Evolutionary conservation across 2,113 vertebrate genomes (phyloP).

Genomic region (Cynocephalus volans): DNA sequence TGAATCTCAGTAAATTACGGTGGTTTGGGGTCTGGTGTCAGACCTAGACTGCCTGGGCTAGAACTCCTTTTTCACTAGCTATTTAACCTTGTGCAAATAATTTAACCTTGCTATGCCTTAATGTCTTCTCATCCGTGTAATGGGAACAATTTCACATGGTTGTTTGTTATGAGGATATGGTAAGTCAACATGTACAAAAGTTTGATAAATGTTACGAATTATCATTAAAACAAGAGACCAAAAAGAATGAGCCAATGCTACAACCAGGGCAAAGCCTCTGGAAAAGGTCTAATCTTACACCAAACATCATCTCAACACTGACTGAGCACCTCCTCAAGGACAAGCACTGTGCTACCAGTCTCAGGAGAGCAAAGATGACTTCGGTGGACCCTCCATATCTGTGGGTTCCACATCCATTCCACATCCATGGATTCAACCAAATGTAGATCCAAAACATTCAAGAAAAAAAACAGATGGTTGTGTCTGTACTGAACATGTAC

Average conservation of each 20-base stretch:
- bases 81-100: neutral
- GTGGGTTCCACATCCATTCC: too few relatives aligned
- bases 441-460: too few relatives aligned
- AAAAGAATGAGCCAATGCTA: neutral
- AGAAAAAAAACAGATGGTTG: too few relatives aligned
- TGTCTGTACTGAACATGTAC: too few relatives aligned
- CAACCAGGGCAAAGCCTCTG: neutral
- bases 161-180: neutral
- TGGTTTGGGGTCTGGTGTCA: neutral
- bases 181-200: neutral
- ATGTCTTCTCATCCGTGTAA: neutral
- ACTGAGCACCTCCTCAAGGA: neutral
- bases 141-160: neutral
- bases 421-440: too few relatives aligned
- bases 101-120: neutral
- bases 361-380: neutral
- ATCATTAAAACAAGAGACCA: neutral
- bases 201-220: slow-evolving; percentile 3
- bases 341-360: neutral
- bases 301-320: neutral
- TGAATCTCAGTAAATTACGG: neutral
- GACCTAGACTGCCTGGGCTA: neutral
- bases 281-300: neutral
- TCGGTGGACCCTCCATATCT: too few relatives aligned
- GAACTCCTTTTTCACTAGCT: neutral